These are phyloP conservation scores for Meteorus sp. DNA, from an alignment of 1,140 invertebrate genomes.

Conservation along the genomic window DNA sequence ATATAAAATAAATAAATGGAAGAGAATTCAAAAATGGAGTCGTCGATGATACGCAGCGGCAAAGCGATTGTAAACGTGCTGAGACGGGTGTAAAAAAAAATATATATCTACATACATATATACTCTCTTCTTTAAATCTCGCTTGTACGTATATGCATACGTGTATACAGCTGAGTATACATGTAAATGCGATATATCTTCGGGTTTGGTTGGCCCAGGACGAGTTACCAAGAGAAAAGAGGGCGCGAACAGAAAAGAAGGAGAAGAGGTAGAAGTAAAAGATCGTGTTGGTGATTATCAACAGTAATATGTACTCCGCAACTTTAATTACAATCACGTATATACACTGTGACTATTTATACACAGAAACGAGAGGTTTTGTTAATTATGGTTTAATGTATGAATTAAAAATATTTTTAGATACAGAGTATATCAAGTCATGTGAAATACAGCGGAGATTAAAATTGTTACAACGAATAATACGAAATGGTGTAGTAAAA, in stretches of 20 bases:
- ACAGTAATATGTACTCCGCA: conserved; percentile 37
- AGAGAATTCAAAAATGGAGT: too few relatives aligned
- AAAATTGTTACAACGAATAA: too few relatives aligned
- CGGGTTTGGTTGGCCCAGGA: too few relatives aligned
- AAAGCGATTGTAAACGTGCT: conserved; percentile 14
- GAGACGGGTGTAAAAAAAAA: conserved; percentile 9
- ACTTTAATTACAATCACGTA: conserved; percentile 35
- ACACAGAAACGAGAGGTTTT: too few relatives aligned
- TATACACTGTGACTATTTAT: neutral
- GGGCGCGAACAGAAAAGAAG: neutral
- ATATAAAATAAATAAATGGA: neutral
- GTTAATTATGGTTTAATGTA: too few relatives aligned
- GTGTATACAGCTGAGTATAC: too few relatives aligned
- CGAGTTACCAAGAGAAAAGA: conserved; percentile 16
- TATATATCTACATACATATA: conserved; percentile 24
- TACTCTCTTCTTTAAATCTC: conserved; percentile 29
- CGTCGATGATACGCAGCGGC: neutral
- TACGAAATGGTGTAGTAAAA: too few relatives aligned
- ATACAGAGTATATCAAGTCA: too few relatives aligned
- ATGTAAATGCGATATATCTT: too few relatives aligned
- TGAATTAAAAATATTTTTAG: too few relatives aligned
- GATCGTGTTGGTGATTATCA: conserved; percentile 43
- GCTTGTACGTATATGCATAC: too few relatives aligned
- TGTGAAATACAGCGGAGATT: too few relatives aligned
- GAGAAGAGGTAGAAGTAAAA: conserved; percentile 17